phyloP scores from a whole-genome alignment of 2,888 invertebrate genomes.

The Agonopterix subpropinquella region DNA sequence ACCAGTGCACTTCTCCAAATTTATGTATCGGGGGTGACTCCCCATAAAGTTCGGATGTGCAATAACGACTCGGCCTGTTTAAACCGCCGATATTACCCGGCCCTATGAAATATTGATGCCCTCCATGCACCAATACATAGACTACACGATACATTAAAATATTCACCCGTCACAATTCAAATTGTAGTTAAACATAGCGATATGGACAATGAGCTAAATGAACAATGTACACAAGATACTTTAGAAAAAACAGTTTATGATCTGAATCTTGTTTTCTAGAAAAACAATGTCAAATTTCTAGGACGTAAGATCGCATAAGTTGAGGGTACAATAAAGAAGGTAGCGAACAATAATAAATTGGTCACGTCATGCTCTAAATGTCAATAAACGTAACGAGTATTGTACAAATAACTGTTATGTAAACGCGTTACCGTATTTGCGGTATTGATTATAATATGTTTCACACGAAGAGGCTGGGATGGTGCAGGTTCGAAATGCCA shows the following conservation, averaged over 20 bases:
- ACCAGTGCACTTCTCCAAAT: constrained; percentile 62
- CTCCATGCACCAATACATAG: constrained; percentile 27
- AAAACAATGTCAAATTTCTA: too few relatives aligned
- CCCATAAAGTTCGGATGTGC: constrained; percentile 69
- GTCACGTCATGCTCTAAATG: too few relatives aligned
- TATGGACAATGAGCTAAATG: too few relatives aligned
- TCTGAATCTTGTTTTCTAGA: too few relatives aligned
- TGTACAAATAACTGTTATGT: constrained; percentile 15
- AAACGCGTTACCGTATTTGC: constrained; percentile 25
- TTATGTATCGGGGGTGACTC: constrained; percentile 64
- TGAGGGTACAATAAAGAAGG: too few relatives aligned
- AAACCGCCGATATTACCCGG: constrained; percentile 56
- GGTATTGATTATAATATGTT: constrained; percentile 31
- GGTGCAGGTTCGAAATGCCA: constrained; percentile 49
- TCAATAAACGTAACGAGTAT: neutral
- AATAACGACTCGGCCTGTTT: constrained; percentile 63
- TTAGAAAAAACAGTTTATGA: too few relatives aligned
- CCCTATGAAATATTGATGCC: constrained; percentile 66
- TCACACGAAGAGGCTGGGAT: constrained; percentile 29
- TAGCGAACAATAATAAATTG: too few relatives aligned
- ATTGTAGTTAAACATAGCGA: constrained; percentile 4
- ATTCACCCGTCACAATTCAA: constrained; percentile 28
- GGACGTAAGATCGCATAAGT: too few relatives aligned
- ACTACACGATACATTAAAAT: too few relatives aligned
- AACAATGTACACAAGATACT: too few relatives aligned